Conservation (phyloP, 2,113 vertebrate species). For the Indicator maculatus region DNA sequence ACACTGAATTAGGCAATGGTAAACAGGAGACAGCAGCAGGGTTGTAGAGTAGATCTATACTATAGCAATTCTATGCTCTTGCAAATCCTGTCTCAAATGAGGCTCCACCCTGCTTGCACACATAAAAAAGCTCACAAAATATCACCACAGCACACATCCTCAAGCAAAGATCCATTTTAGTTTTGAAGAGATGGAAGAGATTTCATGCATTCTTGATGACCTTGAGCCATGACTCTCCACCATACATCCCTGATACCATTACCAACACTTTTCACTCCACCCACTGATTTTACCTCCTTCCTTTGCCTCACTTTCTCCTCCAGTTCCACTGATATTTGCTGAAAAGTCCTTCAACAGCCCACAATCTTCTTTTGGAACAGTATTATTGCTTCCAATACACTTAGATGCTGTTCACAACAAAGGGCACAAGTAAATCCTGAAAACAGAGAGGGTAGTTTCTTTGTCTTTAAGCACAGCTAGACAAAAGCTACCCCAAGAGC, state of each 20-base stretch:
- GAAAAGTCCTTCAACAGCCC: neutral
- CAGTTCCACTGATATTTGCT: neutral
- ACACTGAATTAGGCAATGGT: neutral
- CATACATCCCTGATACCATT: neutral
- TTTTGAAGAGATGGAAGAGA: neutral
- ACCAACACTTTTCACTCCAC: neutral
- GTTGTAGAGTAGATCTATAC: neutral
- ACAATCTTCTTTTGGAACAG: neutral
- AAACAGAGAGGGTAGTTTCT: no score
- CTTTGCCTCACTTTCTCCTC: neutral
- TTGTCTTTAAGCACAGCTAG: no score
- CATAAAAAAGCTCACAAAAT: neutral
- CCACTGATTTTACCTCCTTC: neutral
- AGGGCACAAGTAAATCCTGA: no score
- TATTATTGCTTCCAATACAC: no score
- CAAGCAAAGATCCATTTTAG: neutral
- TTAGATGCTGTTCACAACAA: no score
- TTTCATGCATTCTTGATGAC: neutral
- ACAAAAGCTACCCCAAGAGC: no score
- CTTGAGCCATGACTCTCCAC: neutral
- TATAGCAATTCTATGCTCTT: rapidly evolving
- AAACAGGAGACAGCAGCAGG: neutral
- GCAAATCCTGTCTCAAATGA: neutral
- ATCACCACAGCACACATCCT: neutral
- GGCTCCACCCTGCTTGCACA: neutral